Conservation (phyloP, 2,113 vertebrate genomes). For the Tupaia tana region DNA sequence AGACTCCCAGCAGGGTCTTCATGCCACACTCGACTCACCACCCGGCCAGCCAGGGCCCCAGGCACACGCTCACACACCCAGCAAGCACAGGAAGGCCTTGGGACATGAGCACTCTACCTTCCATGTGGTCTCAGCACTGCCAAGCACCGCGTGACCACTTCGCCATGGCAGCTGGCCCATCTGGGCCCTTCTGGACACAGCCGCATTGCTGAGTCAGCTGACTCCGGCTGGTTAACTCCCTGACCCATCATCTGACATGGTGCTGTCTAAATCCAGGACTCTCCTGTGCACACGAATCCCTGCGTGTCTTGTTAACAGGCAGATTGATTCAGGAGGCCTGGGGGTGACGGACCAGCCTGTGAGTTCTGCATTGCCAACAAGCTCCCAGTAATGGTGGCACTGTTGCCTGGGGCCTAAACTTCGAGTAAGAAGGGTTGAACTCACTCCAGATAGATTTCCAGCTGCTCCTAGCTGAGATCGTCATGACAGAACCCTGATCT, state of each 20-base stretch:
- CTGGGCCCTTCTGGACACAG: neutral
- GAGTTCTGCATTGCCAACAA: neutral
- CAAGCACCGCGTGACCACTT: no score
- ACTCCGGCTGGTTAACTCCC: neutral
- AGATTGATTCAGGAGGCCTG: neutral
- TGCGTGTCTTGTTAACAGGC: neutral
- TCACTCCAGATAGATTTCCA: neutral
- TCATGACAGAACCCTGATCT: slow-evolving; percentile 1
- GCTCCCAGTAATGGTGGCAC: neutral
- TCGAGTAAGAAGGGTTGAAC: neutral
- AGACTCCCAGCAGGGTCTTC: no score
- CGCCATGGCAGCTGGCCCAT: no score
- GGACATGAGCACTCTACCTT: no score
- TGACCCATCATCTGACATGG: neutral
- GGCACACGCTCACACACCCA: no score
- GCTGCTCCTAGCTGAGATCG: neutral
- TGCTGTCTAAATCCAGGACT: neutral
- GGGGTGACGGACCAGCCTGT: neutral
- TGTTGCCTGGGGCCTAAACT: neutral
- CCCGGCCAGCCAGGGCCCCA: no score
- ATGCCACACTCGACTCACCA: no score
- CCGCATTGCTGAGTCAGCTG: neutral
- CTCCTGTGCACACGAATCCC: neutral
- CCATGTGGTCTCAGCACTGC: no score
- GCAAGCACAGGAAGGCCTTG: no score